Evolutionary conservation across 2,888 invertebrate genomes (phyloP), one percentile per base, ranked within the genome.

Genomic region (Callimorpha dominula): DNA sequence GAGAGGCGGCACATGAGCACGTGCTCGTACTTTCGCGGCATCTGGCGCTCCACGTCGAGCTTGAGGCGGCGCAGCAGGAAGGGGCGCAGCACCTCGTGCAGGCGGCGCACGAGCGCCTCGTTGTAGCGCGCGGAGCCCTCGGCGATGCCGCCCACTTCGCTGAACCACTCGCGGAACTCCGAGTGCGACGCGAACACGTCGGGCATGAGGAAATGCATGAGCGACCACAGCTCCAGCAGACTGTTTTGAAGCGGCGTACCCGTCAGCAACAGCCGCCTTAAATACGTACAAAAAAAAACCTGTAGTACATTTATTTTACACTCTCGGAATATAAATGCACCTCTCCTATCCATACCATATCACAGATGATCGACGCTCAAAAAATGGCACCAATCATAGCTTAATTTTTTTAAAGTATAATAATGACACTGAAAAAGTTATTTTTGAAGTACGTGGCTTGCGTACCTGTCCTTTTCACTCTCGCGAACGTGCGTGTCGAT

Each of bases 201-300:
- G 64, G 99, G 99, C 99, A 99, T 99, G 70, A 99, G 96, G 95
- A 99, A 99, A 96, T 99, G 99, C 99, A 99, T 99, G 77, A 99
- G 96, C 42, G 99, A 99, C 99, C 99, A 99, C 83, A 99, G 96
- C 95, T 99, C 99, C 98, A 99, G 98, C 85, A 99, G 94, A 91
- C 98, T 98, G 94, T 99, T 99, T 95, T 99, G 99, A 79, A 99
- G 96, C 75, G 99, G 99, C 75, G 99, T 99, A 85, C 99, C 99
- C 74, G 99, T 99, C 85, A 99, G 95, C 77, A 99, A 95, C 78
- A 99, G 96, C 72, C 99, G 97, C 88, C 99, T 98, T 50, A 72
- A 93, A 91, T 76, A 76, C 50, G 0, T 54, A 46, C 63, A 62
- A n/a, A 50, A 20, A 57, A 57, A 11, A 8, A 54, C 12, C 6